A percentile compares a stretch with the other conserved stretches of the same genome.
These are phyloP conservation scores for Lampropteryx suffumata DNA, from an alignment of 2,888 invertebrate genomes.

Conservation along the genomic window DNA sequence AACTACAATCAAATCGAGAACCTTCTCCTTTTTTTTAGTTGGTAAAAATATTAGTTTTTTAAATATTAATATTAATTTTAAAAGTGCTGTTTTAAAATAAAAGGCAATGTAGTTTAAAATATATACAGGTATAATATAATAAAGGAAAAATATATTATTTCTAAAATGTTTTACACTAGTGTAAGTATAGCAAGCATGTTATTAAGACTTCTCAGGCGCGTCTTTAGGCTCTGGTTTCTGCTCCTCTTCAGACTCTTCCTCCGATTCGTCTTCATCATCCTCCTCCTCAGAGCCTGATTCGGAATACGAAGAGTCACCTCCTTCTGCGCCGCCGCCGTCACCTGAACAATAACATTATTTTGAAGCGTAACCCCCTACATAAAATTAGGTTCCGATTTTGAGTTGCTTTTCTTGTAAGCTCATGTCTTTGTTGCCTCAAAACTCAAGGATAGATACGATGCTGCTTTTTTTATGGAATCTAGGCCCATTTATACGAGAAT, in stretches of 20 bases:
- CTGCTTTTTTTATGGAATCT: too few relatives aligned
- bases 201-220: neutral
- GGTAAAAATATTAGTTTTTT: too few relatives aligned
- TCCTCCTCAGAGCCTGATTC: conserved; percentile 76
- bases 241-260: conserved; percentile 28
- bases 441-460: too few relatives aligned
- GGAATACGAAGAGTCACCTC: conserved; percentile 65
- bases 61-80: too few relatives aligned
- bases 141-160: conserved; percentile 1
- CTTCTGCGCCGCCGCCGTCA: conserved; percentile 74
- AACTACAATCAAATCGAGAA: too few relatives aligned
- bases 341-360: conserved; percentile 50
- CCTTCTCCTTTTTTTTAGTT: too few relatives aligned
- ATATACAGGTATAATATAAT: neutral
- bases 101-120: neutral
- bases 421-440: too few relatives aligned
- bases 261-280: conserved; percentile 49
- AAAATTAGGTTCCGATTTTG: too few relatives aligned
- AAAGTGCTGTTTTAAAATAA: too few relatives aligned
- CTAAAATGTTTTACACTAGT: neutral
- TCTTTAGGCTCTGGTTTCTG: conserved; percentile 3
- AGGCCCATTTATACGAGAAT: too few relatives aligned
- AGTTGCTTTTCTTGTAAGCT: too few relatives aligned
- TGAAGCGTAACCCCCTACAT: too few relatives aligned
- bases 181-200: neutral